A percentile compares a stretch with the other conserved stretches of the same genome.
phyloP scores from a whole-genome alignment of 2,113 vertebrate genomes.

The Saiga tatarica region DNA sequence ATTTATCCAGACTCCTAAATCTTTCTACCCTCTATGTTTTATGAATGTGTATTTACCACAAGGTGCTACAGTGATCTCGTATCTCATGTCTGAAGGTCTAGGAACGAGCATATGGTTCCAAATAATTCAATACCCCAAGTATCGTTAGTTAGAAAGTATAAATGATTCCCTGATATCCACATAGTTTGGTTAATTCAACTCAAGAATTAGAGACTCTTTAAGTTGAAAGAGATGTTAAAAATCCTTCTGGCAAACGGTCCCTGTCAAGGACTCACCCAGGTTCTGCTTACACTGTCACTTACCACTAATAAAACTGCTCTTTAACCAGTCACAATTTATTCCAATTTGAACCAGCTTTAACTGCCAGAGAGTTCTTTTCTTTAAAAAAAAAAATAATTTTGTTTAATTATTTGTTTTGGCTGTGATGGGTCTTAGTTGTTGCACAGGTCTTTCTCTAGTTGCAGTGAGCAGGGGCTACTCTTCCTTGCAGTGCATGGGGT shows the following conservation, averaged over 20 bases:
- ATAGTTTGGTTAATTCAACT: background rate
- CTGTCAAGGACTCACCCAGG: background rate
- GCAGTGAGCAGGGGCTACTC: background rate
- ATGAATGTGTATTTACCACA: background rate
- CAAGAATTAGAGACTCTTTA: background rate
- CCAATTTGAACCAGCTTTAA: background rate
- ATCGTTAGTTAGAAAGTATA: background rate
- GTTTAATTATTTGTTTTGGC: background rate
- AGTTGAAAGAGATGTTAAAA: background rate
- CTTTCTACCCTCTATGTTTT: background rate
- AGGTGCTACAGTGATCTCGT: background rate
- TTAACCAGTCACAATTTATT: background rate
- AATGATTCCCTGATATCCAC: background rate
- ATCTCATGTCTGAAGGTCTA: background rate
- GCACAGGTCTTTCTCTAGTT: background rate
- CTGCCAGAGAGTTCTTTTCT: background rate
- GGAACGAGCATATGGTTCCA: background rate
- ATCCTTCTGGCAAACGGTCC: background rate
- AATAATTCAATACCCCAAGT: background rate
- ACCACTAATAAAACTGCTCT: background rate
- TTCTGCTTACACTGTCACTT: background rate
- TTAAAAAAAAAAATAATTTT: background rate
- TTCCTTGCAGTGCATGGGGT: background rate
- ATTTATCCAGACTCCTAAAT: background rate
- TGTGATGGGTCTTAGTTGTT: background rate